Evolutionary conservation across 2,797 vertebrate species (phyloP).

Genomic region (Smutsia temminckii): DNA sequence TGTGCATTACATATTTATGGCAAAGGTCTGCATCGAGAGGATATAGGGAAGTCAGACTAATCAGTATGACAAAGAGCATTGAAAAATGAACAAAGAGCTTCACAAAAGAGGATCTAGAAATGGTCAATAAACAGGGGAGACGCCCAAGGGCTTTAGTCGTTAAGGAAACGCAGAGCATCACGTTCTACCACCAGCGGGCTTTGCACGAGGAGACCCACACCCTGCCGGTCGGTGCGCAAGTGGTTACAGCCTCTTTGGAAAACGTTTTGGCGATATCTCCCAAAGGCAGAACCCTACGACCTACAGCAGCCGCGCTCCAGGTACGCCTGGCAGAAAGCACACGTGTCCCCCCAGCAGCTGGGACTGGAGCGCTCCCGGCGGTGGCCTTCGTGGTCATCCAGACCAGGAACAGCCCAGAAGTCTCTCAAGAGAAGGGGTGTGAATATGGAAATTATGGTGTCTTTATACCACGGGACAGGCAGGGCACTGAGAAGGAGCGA

Average conservation of each 20-base stretch:
- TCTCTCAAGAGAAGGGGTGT: background rate
- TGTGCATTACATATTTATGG: no score
- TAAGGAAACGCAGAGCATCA: background rate
- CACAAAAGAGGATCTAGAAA: background rate
- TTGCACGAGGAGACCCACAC: no score
- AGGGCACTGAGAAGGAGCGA: fast-evolving
- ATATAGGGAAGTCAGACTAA: background rate
- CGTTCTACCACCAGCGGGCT: background rate
- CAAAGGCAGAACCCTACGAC: fast-evolving
- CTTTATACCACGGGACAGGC: no score
- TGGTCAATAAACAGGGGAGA: background rate
- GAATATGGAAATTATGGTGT: background rate
- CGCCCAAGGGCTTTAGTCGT: fast-evolving
- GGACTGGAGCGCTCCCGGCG: background rate
- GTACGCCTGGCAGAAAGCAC: fast-evolving
- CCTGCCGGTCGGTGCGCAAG: fast-evolving
- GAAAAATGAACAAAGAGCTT: background rate
- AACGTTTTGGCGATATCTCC: background rate
- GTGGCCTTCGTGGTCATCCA: background rate
- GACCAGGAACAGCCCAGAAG: background rate
- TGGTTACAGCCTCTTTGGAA: background rate
- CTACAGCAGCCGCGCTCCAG: background rate
- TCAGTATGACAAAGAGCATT: background rate
- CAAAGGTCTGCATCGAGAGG: background rate
- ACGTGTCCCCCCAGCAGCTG: background rate